Base-by-base conservation (phyloP, 2,113 vertebrate genomes). In the Ptilorrhoa leucosticta region DNA sequence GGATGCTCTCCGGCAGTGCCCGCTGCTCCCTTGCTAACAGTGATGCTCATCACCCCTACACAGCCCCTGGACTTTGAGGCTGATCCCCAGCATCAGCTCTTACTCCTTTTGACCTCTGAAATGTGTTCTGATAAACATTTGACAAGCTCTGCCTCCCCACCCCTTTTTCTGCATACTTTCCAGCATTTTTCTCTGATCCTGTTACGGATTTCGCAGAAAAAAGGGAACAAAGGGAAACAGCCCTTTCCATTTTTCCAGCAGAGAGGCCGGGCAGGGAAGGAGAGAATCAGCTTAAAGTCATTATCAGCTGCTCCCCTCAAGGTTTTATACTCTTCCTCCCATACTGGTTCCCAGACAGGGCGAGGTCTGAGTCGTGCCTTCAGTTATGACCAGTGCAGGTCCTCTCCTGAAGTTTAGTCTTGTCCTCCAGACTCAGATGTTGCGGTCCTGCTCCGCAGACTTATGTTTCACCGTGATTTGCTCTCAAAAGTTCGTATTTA, bases 401-500 rank as follows among this genome's bases (percentile, higher is more conserved):
- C n/a, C 31, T 83, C 56, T 76, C 28, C 51, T 64, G 35, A 45
- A 15, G 17, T 37, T 80, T 15, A 42, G 14, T 51, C n/a, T 75
- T 37, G n/a, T 53, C 17, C 19, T 75, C 9, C 53, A 39, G 56
- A 15, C n/a, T 39, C 1, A 13, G 16, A 11, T 89, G 8, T 17
- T 64, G 27, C 0, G 0, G 9, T 57, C 30, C 48, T 77, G 40
- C 45, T 60, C 50, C 69, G 61, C 76, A 80, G 39, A 30, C 18
- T 18, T 40, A 4, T 0, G 0, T 33, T 40, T 73, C 31, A 45
- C 20, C 9, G 4, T 16, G 16, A 37, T 72, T 72, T 51, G 2
- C 37, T 83, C 53, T 47, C 71, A 60, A 15, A 91, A 87, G 30
- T 56, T 64, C 0, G 0, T 31, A 48, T 83, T 89, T 60, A 51